A percentile compares a stretch with the other conserved stretches of the same genome.
phyloP scores from a whole-genome alignment of 2,797 vertebrate species.

The Poecilia velifera region DNA sequence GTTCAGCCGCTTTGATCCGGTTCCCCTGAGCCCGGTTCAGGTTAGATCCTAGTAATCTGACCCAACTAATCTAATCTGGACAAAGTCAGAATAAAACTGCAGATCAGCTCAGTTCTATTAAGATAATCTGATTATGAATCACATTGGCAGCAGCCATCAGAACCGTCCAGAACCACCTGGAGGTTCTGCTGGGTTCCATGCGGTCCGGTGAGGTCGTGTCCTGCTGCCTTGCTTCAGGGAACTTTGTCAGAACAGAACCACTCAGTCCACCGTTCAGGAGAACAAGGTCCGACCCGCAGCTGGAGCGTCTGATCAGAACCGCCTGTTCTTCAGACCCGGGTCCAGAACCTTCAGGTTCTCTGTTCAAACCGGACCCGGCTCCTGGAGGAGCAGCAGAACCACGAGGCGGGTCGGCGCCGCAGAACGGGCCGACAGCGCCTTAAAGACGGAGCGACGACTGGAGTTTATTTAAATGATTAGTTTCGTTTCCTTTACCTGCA shows the following conservation, averaged over 20 bases:
- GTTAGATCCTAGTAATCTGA: not conserved
- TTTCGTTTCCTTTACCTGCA: too few relatives aligned
- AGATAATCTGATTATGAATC: not conserved
- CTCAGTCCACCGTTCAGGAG: not conserved
- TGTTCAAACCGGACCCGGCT: too few relatives aligned
- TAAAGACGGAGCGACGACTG: too few relatives aligned
- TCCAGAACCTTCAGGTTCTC: too few relatives aligned
- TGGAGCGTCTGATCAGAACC: not conserved
- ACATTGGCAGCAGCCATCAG: not conserved
- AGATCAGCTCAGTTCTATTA: not conserved
- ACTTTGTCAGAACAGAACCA: not conserved
- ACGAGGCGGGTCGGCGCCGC: too few relatives aligned
- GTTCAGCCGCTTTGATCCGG: not conserved
- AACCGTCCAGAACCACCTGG: not conserved
- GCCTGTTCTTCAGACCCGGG: not conserved
- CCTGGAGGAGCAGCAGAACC: too few relatives aligned
- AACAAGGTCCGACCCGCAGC: not conserved
- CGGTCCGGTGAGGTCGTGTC: too few relatives aligned
- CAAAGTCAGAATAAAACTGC: not conserved
- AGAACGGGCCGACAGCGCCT: too few relatives aligned
- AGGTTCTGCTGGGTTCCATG: too few relatives aligned
- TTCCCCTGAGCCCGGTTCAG: not conserved
- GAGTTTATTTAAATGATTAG: too few relatives aligned
- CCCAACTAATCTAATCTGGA: not conserved
- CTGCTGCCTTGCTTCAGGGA: not conserved